Percentiles rank a stretch among this genome's conserved stretches.
Evolutionary conservation across 1,140 invertebrate genomes (phyloP).

Genomic region (Bombus cullumanus): DNA sequence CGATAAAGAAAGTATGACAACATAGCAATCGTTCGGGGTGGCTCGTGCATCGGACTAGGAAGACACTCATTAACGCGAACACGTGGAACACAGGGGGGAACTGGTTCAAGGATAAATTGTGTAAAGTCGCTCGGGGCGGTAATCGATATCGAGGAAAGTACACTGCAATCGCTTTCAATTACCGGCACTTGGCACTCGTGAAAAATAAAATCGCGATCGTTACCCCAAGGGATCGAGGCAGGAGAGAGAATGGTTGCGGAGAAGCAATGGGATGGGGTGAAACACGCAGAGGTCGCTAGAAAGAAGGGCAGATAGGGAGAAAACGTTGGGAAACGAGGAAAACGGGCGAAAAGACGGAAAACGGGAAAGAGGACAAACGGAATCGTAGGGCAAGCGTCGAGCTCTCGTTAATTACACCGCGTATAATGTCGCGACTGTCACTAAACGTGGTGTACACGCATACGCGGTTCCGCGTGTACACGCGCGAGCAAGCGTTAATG

Average conservation of each 20-base stretch:
- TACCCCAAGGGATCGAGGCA: neutral
- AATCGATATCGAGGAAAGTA: slow-evolving; percentile 41
- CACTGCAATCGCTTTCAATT: slow-evolving; percentile 37
- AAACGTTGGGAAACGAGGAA: neutral
- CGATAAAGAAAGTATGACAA: neutral
- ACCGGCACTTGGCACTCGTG: neutral
- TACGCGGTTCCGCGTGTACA: slow-evolving; percentile 9
- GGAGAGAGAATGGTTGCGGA: neutral
- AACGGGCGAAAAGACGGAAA: slow-evolving; percentile 7
- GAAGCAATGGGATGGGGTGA: neutral
- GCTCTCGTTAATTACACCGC: slow-evolving; percentile 51
- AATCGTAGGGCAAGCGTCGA: slow-evolving; percentile 31
- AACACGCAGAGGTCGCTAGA: neutral
- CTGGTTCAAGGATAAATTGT: slow-evolving; percentile 48
- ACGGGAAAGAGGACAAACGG: slow-evolving; percentile 36
- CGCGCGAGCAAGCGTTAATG: slow-evolving; percentile 42
- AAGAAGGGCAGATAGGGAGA: neutral
- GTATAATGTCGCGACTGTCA: slow-evolving; percentile 38
- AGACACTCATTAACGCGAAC: slow-evolving; percentile 30
- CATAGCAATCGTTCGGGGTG: neutral
- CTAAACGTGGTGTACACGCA: slow-evolving; percentile 14
- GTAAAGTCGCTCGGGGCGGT: slow-evolving; percentile 17
- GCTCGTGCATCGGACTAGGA: neutral
- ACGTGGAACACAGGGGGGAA: slow-evolving; percentile 21
- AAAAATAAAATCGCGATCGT: slow-evolving; percentile 24